phyloP scores from a whole-genome alignment of 1,140 invertebrate genomes.

The Drosophila sechellia region DNA sequence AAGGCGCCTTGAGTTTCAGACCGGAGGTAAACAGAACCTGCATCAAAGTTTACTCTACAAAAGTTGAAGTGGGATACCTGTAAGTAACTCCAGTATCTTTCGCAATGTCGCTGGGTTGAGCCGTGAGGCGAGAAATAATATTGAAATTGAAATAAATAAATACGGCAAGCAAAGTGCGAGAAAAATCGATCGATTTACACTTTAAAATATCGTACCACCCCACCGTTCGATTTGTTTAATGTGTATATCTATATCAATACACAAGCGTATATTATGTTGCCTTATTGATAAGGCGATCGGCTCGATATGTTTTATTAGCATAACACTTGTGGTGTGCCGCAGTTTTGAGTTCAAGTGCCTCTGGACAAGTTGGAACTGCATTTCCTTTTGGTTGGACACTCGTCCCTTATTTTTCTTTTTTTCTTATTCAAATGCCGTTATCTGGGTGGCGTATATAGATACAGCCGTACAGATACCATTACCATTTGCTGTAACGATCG shows the following conservation, averaged over 20 bases:
- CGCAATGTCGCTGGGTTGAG: constrained; percentile 34
- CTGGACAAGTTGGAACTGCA: constrained; percentile 56
- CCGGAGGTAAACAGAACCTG: constrained; percentile 56
- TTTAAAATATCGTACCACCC: constrained; percentile 44
- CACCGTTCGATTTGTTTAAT: constrained; percentile 28
- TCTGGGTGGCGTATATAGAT: constrained; percentile 49
- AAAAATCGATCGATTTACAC: constrained; percentile 74
- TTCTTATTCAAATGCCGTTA: constrained; percentile 81
- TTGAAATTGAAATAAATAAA: constrained; percentile 82
- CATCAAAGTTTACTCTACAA: constrained; percentile 48
- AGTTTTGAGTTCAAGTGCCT: constrained; percentile 51
- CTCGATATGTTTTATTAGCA: constrained; percentile 79
- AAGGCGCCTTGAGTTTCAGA: constrained; percentile 24
- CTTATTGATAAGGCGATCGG: constrained; percentile 59
- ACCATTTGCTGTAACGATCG: constrained; percentile 79
- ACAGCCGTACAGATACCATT: constrained; percentile 48
- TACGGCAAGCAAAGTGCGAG: constrained; percentile 70
- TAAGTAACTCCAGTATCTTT: constrained; percentile 22
- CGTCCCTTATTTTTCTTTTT: neutral
- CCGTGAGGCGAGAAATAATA: constrained; percentile 67
- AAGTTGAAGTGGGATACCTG: constrained; percentile 44
- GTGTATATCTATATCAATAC: constrained; percentile 38
- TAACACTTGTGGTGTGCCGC: constrained; percentile 72
- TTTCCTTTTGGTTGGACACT: constrained; percentile 54
- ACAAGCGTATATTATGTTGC: constrained; percentile 44